A percentile compares a stretch with the other conserved stretches of the same genome.
Conservation (phyloP, 2,113 vertebrate species). For the Otocyon megalotis region DNA sequence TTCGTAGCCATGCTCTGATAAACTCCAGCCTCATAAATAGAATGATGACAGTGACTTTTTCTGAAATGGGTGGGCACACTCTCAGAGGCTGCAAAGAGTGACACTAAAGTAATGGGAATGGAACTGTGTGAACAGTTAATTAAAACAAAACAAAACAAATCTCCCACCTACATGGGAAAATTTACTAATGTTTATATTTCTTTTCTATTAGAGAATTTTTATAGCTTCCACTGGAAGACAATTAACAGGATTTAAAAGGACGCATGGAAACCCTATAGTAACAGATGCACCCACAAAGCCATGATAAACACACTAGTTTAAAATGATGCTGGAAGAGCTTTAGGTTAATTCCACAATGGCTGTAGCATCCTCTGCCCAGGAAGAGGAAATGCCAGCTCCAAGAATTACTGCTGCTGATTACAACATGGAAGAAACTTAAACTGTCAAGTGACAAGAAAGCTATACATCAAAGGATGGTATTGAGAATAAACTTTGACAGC, state of each 20-base stretch:
- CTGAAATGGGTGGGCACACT: slow-evolving; percentile 27
- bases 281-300: slow-evolving; percentile 67
- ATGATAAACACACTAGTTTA: slow-evolving; percentile 70
- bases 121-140: slow-evolving; percentile 67
- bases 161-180: background rate
- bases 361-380: slow-evolving; percentile 56
- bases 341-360: slow-evolving; percentile 79
- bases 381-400: slow-evolving; percentile 53
- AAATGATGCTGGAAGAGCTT: slow-evolving; percentile 68
- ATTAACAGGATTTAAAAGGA: slow-evolving; percentile 72
- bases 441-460: slow-evolving; percentile 54
- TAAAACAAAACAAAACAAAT: slow-evolving; percentile 16
- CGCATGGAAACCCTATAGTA: slow-evolving; percentile 55
- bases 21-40: slow-evolving; percentile 32
- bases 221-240: slow-evolving; percentile 74
- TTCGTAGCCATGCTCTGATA: slow-evolving; percentile 59
- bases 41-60: slow-evolving; percentile 51
- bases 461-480: slow-evolving; percentile 43
- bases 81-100: slow-evolving; percentile 46
- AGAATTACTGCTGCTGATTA: slow-evolving; percentile 64
- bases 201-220: slow-evolving; percentile 63
- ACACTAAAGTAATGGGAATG: slow-evolving; percentile 17
- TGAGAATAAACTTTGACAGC: slow-evolving; percentile 46
- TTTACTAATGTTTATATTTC: slow-evolving; percentile 55
- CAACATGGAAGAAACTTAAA: slow-evolving; percentile 68